Conservation (phyloP, 2,888 invertebrate species). For the Lymantria dispar region DNA sequence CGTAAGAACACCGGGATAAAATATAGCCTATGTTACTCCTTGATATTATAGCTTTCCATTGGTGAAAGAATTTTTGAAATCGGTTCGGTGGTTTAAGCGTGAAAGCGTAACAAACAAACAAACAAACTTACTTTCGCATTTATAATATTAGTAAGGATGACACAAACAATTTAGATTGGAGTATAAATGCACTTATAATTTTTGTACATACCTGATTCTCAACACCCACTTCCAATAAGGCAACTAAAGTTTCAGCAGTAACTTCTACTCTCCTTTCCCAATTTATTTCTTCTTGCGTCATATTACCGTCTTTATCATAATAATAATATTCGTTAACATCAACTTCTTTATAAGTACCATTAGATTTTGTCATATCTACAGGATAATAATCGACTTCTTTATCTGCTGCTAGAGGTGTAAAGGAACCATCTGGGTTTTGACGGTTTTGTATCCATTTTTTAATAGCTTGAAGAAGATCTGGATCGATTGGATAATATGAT, state of each 20-base stretch:
- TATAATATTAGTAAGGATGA: too few relatives aligned
- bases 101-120: too few relatives aligned
- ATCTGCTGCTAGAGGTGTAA: conserved; percentile 82
- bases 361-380: conserved; percentile 60
- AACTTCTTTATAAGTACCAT: conserved; percentile 59
- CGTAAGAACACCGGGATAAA: too few relatives aligned
- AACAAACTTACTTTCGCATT: too few relatives aligned
- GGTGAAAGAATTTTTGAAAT: too few relatives aligned
- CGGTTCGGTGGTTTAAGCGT: too few relatives aligned
- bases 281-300: conserved; percentile 70
- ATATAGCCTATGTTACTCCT: too few relatives aligned
- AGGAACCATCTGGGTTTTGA: conserved; percentile 84
- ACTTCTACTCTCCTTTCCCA: conserved; percentile 83
- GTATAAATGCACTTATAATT: neutral
- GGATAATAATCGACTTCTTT: conserved; percentile 79
- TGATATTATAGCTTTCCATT: too few relatives aligned
- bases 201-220: conserved; percentile 70
- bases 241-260: conserved; percentile 84
- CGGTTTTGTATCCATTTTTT: conserved; percentile 84
- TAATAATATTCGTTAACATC: conserved; percentile 75
- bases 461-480: conserved; percentile 81
- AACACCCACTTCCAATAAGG: conserved; percentile 83
- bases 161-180: neutral
- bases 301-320: conserved; percentile 76
- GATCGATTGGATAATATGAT: conserved; percentile 83